Base-by-base conservation (phyloP, 2,888 invertebrate species). In the Phalera bucephala region DNA sequence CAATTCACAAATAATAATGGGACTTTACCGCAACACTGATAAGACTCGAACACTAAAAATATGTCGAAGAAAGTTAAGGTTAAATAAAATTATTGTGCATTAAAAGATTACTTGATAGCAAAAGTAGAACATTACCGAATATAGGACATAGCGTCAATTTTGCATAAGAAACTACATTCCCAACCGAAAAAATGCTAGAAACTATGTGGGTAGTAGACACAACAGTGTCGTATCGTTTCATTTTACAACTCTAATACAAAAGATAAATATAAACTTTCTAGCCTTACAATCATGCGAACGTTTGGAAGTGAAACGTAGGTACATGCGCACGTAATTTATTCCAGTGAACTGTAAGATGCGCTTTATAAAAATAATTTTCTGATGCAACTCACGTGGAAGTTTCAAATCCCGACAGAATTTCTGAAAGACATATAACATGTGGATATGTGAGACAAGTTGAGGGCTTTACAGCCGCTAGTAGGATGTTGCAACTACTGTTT, bases 401-500 rank as follows among this genome's bases (percentile, higher is more conserved):
- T 28, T 28, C 28, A 28, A 28, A 10, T 15, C 28, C 9, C 9
- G 10, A 14, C 15, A 9, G 5, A 14, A 28, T 28, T 28, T 28
- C 10, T 10, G 15, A 28, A 15, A 28, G 28, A 2, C 25, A 12
- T 9, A 15, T 10, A 4, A 1, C 2, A 10, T 28, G 15, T 28
- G 28, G 28, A 15, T n/a, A 28, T 26, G 12, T 26, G 13, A 13
- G 1, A n/a, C 15, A n/a, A n/a, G 28, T 28, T 28, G n/a, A 22
- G n/a, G 13, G 20, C 26, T 42, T 33, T 36, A 34, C 23, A 28
- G 31, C 27, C 25, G 37, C 27, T 17, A 27, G 28, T 32, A 36
- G 40, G 41, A 49, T 49, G 35, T 55, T 36, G 27, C 25, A 35
- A 40, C 13, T 9, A 27, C 9, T 10, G 19, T 27, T 17, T 30